phyloP scores from a whole-genome alignment of 2,113 vertebrate species.

The Garra rufa region DNA sequence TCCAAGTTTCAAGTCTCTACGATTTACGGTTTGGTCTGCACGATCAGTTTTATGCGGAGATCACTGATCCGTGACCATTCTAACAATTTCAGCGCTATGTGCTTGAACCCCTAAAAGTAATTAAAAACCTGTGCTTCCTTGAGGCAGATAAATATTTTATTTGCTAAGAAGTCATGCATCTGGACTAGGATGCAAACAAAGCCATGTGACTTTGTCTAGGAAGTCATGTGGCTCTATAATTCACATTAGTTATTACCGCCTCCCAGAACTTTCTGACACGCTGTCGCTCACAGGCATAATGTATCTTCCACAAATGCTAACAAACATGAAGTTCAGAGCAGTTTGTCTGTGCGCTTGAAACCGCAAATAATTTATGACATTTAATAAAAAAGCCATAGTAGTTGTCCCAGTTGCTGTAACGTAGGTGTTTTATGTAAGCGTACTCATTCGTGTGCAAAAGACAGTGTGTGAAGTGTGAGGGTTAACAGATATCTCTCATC shows the following conservation, averaged over 20 bases:
- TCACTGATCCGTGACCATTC: no score
- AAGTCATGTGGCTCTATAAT: background rate
- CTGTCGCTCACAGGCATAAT: background rate
- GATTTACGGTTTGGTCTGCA: no score
- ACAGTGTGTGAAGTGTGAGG: constrained; percentile 1
- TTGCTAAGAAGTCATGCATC: background rate
- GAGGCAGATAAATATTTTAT: background rate
- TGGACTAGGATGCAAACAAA: background rate
- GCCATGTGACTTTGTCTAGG: background rate
- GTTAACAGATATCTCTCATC: constrained; percentile 58
- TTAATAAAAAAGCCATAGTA: background rate
- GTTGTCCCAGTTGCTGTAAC: background rate
- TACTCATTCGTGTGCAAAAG: constrained; percentile 12
- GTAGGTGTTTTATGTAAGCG: background rate
- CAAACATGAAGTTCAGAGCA: background rate
- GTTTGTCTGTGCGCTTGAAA: background rate
- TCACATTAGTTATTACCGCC: background rate
- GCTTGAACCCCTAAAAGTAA: no score
- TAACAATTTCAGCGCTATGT: no score
- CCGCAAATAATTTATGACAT: background rate
- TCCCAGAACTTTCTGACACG: background rate
- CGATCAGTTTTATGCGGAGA: no score
- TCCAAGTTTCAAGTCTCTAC: no score
- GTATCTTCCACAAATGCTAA: background rate
- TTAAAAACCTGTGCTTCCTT: background rate